phyloP scores from a whole-genome alignment of 2,888 invertebrate species.

The Chrysodeixis includens region DNA sequence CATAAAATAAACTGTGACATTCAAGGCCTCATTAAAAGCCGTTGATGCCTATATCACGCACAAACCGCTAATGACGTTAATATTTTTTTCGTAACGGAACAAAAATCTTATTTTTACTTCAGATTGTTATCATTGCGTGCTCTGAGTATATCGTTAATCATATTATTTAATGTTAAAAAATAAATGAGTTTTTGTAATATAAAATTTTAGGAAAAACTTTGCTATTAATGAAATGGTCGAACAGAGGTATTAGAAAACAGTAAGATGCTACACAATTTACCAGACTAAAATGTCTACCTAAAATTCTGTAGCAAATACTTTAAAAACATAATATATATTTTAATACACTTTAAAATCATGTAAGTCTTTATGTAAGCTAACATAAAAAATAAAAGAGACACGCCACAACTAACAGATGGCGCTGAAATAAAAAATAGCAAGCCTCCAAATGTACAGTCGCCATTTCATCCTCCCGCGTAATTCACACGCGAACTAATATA shows the following conservation, averaged over 20 bases:
- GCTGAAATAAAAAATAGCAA: constrained; percentile 24
- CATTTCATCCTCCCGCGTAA: constrained; percentile 28
- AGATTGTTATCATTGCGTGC: constrained; percentile 4
- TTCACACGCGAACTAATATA: constrained; percentile 51
- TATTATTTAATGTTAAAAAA: background rate
- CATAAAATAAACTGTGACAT: background rate
- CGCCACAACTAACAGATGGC: constrained; percentile 1
- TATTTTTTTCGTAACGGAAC: background rate
- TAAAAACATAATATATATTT: background rate
- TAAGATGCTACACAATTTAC: too few species aligned
- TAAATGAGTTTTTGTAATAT: background rate
- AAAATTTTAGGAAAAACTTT: too few species aligned
- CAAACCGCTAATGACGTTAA: background rate
- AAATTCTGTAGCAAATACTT: too few species aligned
- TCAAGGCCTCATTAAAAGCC: background rate
- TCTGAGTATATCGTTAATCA: background rate
- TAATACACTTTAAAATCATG: background rate
- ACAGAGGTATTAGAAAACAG: too few species aligned
- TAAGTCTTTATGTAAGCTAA: background rate
- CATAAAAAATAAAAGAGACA: background rate
- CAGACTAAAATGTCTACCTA: too few species aligned
- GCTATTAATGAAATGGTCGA: too few species aligned
- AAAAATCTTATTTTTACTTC: background rate
- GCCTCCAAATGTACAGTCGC: constrained; percentile 9
- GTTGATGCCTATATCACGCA: too few species aligned